Evolutionary conservation across 2,888 invertebrate genomes (phyloP).

Genomic region (Troides helena): DNA sequence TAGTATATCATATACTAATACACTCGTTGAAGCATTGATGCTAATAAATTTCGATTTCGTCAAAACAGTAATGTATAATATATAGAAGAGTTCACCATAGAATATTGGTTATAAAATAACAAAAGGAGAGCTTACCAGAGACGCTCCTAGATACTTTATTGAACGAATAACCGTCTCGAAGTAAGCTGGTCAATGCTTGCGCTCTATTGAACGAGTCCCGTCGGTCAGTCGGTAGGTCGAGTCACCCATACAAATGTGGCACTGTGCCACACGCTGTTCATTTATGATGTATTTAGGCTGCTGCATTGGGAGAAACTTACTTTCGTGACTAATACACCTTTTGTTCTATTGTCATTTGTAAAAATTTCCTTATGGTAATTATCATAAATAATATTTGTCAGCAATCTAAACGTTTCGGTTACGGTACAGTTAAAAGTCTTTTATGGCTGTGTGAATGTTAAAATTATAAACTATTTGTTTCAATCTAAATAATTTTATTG

Average conservation of each 20-base stretch:
- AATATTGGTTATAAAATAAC: conserved; percentile 2
- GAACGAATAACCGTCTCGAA: conserved; percentile 21
- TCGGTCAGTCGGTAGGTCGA: conserved; percentile 20
- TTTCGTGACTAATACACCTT: conserved; percentile 45
- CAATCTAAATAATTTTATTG: not conserved
- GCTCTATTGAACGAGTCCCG: conserved; percentile 27
- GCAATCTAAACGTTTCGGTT: not conserved
- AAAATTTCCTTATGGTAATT: not conserved
- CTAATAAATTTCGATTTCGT: not conserved
- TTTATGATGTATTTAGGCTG: conserved; percentile 60
- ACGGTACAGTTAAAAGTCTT: no score
- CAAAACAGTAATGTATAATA: not conserved
- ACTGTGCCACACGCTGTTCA: conserved; percentile 34
- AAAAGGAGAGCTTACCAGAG: conserved; percentile 14
- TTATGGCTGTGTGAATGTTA: no score
- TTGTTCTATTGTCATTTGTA: conserved; percentile 9
- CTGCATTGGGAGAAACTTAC: conserved; percentile 63
- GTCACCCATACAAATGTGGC: conserved; percentile 35
- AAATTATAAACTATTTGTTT: no score
- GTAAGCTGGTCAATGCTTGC: conserved; percentile 28
- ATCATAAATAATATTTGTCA: not conserved
- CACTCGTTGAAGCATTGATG: not conserved
- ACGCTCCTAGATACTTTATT: conserved; percentile 25
- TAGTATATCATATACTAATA: not conserved
- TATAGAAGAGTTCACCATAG: not conserved